A percentile compares a stretch with the other conserved stretches of the same genome.
Conservation (phyloP, 2,888 invertebrate species). For the Flexamia atlantica region DNA sequence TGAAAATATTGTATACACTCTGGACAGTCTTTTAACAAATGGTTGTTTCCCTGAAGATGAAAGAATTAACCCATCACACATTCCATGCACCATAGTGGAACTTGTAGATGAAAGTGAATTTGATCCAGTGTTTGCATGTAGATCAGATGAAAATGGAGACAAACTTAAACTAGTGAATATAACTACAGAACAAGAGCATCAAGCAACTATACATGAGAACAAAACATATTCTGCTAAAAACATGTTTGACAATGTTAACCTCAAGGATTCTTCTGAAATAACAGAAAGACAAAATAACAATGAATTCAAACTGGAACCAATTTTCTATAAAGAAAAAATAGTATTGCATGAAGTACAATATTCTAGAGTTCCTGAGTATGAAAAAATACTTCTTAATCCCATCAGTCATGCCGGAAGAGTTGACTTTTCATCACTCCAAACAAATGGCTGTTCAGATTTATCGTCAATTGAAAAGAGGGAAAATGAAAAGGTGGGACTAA, state of each 20-base stretch:
- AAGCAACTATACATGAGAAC: neutral
- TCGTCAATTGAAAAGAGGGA: neutral
- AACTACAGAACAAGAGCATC: neutral
- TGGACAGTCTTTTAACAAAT: slow-evolving; percentile 3
- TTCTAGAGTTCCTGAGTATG: slow-evolving; percentile 13
- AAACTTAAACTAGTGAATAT: neutral
- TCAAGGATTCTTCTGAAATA: neutral
- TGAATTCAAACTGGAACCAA: neutral
- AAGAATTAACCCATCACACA: neutral
- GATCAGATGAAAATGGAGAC: neutral
- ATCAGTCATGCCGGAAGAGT: neutral
- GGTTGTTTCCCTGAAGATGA: slow-evolving; percentile 4
- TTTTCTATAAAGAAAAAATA: slow-evolving; percentile 13
- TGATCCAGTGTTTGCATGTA: neutral
- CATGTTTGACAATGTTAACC: neutral
- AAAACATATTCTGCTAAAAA: neutral
- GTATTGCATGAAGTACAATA: neutral
- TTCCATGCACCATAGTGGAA: neutral
- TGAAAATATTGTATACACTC: slow-evolving; percentile 17
- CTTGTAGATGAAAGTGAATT: neutral
- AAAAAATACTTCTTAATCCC: neutral
- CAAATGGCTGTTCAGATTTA: neutral
- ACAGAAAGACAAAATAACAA: neutral
- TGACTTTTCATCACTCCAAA: neutral
- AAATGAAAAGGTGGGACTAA: neutral